Base-by-base conservation (phyloP, 2,113 vertebrate species). In the Acrocephalus kingi region DNA sequence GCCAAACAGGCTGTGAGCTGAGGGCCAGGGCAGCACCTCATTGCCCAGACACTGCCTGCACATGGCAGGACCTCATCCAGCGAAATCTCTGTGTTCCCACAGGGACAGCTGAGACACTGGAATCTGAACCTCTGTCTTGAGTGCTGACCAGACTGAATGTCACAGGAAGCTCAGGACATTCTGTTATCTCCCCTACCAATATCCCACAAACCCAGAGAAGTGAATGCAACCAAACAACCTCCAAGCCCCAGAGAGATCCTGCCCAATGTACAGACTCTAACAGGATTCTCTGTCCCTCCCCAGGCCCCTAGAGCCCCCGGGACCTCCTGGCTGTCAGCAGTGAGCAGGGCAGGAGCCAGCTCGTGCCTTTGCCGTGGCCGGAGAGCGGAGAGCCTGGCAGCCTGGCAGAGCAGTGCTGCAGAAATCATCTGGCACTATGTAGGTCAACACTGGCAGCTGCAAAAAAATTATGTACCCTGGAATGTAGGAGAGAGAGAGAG, bases 381-480 rank as follows among this genome's bases (percentile, higher is more conserved):
- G 48, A 17, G 82, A 88, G 83, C 90, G 56, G 85, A 0, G 0
- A 89, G 58, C 75, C 67, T 10, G 3, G 73, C 94, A 94, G 94
- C 92, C 78, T 80, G 93, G 84, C 73, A 92, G 62, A 61, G 93
- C 62, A 56, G 23, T 0, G 1, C 88, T 64, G 94, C 94, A 89
- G 93, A 86, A 90, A 81, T 89, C 79, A 76, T 55, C 88, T 43
- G 1, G 58, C 73, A 68, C 89, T 94, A 97, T 96, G 93, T 96
- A 97, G 97, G 96, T 96, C 97, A 97, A 13, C 90, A 58, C 52
- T 74, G 88, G 67, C 85, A 95, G 86, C 91, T 90, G 92, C 4
- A 7, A 87, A 83, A 85, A 81, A 81, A 86, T 62, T 6, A 63
- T 9, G 62, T 81, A 69, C 76, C 2, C 7, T 94, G 90, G 83